Evolutionary conservation across 2,113 vertebrate species (phyloP).

Genomic region (Antigone vipio): DNA sequence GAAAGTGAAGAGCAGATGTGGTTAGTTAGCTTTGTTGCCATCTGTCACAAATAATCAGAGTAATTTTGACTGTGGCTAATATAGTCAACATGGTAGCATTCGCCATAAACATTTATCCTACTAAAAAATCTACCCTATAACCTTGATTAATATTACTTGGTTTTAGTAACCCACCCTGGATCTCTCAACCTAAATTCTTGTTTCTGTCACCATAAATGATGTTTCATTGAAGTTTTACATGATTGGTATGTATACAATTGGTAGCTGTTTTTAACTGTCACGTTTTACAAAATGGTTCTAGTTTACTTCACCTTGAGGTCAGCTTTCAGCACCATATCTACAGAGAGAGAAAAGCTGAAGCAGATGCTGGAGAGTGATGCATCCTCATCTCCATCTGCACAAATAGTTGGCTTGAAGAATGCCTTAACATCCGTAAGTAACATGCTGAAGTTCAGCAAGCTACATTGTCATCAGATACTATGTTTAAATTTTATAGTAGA

Average conservation of each 20-base stretch:
- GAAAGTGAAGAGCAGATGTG: slow-evolving; percentile 34
- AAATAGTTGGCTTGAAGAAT: slow-evolving; percentile 90
- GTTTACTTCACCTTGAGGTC: slow-evolving; percentile 89
- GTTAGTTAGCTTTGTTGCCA: slow-evolving; percentile 54
- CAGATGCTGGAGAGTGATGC: slow-evolving; percentile 87
- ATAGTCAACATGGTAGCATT: neutral
- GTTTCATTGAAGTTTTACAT: neutral
- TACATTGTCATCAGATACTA: neutral
- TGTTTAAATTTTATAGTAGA: neutral
- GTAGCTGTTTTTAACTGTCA: slow-evolving; percentile 5
- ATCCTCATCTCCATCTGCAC: slow-evolving; percentile 82
- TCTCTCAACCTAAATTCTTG: neutral
- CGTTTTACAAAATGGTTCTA: slow-evolving; percentile 57
- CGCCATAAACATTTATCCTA: neutral
- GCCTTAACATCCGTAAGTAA: slow-evolving; percentile 87
- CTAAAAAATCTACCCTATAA: neutral
- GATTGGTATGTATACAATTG: neutral
- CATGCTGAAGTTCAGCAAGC: neutral
- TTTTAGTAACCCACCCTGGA: slow-evolving; percentile 2
- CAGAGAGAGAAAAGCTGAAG: slow-evolving; percentile 88
- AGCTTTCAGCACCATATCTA: slow-evolving; percentile 82
- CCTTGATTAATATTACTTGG: neutral
- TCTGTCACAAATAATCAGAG: slow-evolving; percentile 57
- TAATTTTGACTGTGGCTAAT: slow-evolving; percentile 40
- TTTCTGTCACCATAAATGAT: neutral